Conservation (phyloP, 2,888 invertebrate species). For the Philonicus albiceps region DNA sequence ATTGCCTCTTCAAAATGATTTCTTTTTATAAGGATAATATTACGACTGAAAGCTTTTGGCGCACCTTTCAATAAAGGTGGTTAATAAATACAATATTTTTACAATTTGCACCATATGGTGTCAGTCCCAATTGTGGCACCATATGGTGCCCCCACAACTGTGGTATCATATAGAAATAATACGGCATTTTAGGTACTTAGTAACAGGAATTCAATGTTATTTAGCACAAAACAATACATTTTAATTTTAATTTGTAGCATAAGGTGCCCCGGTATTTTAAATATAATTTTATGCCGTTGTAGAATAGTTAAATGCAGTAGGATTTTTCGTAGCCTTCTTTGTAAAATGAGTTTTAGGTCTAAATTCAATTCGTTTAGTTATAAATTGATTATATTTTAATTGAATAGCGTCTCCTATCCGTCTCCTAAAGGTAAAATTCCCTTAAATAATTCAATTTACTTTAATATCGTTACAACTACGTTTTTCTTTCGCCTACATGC, state of each 20-base stretch:
- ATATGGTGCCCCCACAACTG: background rate
- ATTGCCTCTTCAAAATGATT: background rate
- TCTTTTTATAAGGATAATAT: background rate
- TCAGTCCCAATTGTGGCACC: no score
- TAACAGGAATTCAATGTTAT: no score
- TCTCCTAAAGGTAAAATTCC: background rate
- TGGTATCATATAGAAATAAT: background rate
- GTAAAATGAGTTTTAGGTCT: background rate
- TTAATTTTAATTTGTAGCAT: no score
- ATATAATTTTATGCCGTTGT: no score
- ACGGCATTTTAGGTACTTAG: no score
- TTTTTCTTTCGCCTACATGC: background rate
- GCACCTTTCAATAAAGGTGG: no score
- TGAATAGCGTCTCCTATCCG: background rate
- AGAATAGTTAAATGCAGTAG: no score
- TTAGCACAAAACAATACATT: no score
- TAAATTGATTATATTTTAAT: background rate
- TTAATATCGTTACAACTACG: background rate
- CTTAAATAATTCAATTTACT: background rate
- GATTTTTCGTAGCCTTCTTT: no score
- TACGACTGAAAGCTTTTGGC: background rate
- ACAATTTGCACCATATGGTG: background rate
- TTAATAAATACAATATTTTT: background rate
- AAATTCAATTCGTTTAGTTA: background rate
- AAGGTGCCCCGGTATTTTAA: no score